Evolutionary conservation across 2,888 invertebrate species (phyloP).

Genomic region (Celastrina argiolus): DNA sequence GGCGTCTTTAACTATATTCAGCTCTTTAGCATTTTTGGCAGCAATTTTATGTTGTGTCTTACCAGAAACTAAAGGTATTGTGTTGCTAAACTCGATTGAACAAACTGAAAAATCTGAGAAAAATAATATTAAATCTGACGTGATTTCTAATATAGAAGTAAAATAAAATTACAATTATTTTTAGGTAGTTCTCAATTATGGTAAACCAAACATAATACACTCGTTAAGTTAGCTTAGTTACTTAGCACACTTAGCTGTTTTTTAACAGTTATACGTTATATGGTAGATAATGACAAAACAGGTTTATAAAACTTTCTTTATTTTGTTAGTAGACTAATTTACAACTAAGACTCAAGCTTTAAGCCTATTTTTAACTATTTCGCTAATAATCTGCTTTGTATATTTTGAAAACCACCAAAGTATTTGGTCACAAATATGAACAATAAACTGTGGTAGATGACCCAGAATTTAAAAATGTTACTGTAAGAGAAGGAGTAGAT

Average conservation of each 20-base stretch:
- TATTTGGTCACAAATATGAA: constrained; percentile 75
- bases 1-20: constrained; percentile 60
- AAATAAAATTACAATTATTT: neutral
- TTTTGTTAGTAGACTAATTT: neutral
- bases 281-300: too few species aligned
- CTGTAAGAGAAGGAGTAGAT: constrained; percentile 61
- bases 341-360: neutral
- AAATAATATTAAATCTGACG: constrained; percentile 25
- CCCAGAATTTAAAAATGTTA: constrained; percentile 72
- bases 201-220: neutral
- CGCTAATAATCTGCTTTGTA: constrained; percentile 71
- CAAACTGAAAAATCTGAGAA: constrained; percentile 46
- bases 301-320: neutral
- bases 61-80: constrained; percentile 62
- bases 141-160: neutral
- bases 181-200: neutral
- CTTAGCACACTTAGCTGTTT: too few species aligned
- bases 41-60: constrained; percentile 56
- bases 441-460: constrained; percentile 72
- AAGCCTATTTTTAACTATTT: constrained; percentile 18
- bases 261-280: too few species aligned
- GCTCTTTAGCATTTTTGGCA: constrained; percentile 51
- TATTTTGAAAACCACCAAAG: constrained; percentile 79
- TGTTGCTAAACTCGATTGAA: constrained; percentile 58
- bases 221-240: too few species aligned